phyloP scores from a whole-genome alignment of 2,113 vertebrate genomes.

The Trichomycterus rosablanca region DNA sequence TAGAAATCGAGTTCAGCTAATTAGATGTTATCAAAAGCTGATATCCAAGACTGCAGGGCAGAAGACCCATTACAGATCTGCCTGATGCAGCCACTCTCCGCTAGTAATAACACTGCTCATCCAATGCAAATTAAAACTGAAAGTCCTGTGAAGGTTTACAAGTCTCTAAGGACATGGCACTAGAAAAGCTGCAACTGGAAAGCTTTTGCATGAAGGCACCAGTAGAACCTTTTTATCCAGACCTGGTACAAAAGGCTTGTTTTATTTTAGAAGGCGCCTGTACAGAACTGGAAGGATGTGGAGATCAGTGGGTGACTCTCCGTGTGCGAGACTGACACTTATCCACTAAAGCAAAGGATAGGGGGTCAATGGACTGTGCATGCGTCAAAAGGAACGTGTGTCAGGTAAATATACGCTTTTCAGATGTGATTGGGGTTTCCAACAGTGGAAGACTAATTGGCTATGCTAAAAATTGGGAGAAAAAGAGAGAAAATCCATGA shows the following conservation, averaged over 20 bases:
- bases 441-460: too few species aligned
- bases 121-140: constrained; percentile 57
- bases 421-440: too few species aligned
- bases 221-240: constrained; percentile 17
- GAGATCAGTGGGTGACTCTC: too few species aligned
- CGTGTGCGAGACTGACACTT: too few species aligned
- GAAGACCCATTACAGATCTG: constrained; percentile 39
- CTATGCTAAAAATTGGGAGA: too few species aligned
- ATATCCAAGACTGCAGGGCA: constrained; percentile 39
- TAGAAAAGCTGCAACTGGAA: constrained; percentile 41
- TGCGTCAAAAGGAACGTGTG: too few species aligned
- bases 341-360: too few species aligned
- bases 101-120: constrained; percentile 51
- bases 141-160: constrained; percentile 42
- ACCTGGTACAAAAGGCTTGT: not conserved
- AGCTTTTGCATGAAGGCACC: constrained; percentile 22
- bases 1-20: constrained; percentile 44
- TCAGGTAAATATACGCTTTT: too few species aligned
- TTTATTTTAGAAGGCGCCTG: constrained; percentile 12
- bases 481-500: not conserved
- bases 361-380: not conserved
- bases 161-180: constrained; percentile 44
- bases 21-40: constrained; percentile 50
- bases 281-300: too few species aligned
- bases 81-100: constrained; percentile 31